A percentile compares a stretch with the other conserved stretches of the same genome.
Evolutionary conservation across 2,888 invertebrate species (phyloP).

Genomic region (Encarsia formosa): DNA sequence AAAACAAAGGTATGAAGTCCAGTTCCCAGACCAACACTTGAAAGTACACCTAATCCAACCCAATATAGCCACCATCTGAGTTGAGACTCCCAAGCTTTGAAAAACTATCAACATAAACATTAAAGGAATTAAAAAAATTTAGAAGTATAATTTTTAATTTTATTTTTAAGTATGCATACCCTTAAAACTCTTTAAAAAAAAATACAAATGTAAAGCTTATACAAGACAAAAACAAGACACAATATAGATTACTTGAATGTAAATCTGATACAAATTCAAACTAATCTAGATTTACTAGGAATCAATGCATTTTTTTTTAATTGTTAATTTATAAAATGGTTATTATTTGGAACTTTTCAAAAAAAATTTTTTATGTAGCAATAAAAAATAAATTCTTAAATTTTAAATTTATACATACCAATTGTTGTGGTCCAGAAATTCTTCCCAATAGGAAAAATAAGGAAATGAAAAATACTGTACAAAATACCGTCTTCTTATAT

Average conservation of each 20-base stretch:
- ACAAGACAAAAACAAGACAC: too few relatives aligned
- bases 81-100: conserved; percentile 47
- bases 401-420: conserved; percentile 33
- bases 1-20: conserved; percentile 98
- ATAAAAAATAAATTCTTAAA: too few relatives aligned
- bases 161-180: too few relatives aligned
- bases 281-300: too few relatives aligned
- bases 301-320: not conserved
- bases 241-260: too few relatives aligned
- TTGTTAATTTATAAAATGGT: not conserved
- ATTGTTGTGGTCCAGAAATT: conserved; percentile 47
- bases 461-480: conserved; percentile 38
- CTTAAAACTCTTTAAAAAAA: too few relatives aligned
- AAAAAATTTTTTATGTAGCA: too few relatives aligned
- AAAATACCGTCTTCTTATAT: conserved; percentile 44
- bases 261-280: too few relatives aligned
- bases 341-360: too few relatives aligned
- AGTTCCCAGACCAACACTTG: conserved; percentile 96
- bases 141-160: not conserved
- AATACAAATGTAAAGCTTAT: too few relatives aligned
- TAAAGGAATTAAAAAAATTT: not conserved
- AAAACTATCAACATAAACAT: conserved; percentile 35
- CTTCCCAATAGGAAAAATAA: conserved; percentile 43
- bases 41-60: conserved; percentile 90
- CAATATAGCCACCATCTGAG: conserved; percentile 81